These are phyloP conservation scores for Leptothorax acervorum DNA, from an alignment of 2,888 invertebrate species.

Conservation along the genomic window DNA sequence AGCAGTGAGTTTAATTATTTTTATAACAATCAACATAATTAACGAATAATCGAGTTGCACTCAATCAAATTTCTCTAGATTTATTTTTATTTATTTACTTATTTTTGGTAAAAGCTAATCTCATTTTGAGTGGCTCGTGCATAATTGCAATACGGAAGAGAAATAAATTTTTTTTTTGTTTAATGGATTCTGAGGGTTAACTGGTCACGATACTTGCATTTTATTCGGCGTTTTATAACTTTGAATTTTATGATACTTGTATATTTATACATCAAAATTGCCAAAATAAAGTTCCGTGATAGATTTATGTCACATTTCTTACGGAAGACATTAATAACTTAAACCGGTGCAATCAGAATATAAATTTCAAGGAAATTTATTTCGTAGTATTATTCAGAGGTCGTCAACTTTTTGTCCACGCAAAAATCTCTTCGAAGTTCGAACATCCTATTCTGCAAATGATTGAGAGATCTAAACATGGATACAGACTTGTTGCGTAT, in stretches of 20 bases:
- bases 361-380: conserved; percentile 3
- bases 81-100: not conserved
- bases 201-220: not conserved
- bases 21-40: not conserved
- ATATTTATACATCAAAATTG: not conserved
- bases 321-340: not conserved
- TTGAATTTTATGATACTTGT: not conserved
- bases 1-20: not conserved
- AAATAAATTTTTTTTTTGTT: not conserved
- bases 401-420: not conserved
- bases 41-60: not conserved
- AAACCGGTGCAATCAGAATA: not conserved
- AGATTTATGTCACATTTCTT: not conserved
- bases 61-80: not conserved
- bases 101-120: not conserved
- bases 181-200: conserved; percentile 1
- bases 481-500: not conserved
- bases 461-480: not conserved
- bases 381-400: not conserved
- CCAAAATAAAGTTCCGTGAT: not conserved
- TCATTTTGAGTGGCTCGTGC: not conserved
- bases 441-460: not conserved
- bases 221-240: not conserved
- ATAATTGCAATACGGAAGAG: conserved; percentile 1
- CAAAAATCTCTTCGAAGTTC: not conserved